Evolutionary conservation across 2,888 invertebrate genomes (phyloP), one percentile per base, ranked within the genome.

Genomic region (Lucinisca nassula): DNA sequence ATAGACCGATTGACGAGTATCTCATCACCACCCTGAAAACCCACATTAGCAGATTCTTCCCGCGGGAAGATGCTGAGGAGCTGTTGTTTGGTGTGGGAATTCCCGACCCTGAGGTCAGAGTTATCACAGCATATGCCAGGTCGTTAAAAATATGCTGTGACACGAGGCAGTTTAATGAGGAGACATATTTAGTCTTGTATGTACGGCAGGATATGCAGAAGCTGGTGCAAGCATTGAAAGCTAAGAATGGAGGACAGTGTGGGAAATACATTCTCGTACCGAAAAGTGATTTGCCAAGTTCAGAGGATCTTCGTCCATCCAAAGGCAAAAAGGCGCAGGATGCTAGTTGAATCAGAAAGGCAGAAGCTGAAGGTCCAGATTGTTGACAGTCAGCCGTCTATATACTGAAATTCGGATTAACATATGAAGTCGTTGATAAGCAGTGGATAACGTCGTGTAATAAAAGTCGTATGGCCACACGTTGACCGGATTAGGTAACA

Each of bases 11-110:
- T n/a, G 87, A 91, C 73, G 88, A 87, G 45, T 90, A 87, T 83
- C 73, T 92, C 21, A 83, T 91, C 14, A 72, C 90, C 58, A 90
- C 90, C 6, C 55, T 88, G 10, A 78, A 87, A 32, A 82, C 88
- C 24, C 84, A 91, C 37, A 81, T 93, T n/a, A 88, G 89, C 55
- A 80, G 87, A 51, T 85, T 85, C 30, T 81, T 85, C 38, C 85
- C 85, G 10, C 73, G 81, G 27, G 58, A 80, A 2, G 81, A 86
- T 72, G 84, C 90, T 10, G 92, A 93, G 0, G 94, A 94, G 38
- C 82, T 94, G 32, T 80, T 92, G 17, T 89, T 94, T 80, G 93
- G 92, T 6, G 92, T 92, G 27, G 92, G 91, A 27, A 73, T 92
- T 73, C 84, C 82, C 0, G 79, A 90, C 0, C 37, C 75, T 30